Percentiles rank a stretch among this genome's conserved stretches.
These are phyloP conservation scores for Urosaurus nigricauda DNA, from an alignment of 2,797 vertebrate genomes.

Conservation along the genomic window DNA sequence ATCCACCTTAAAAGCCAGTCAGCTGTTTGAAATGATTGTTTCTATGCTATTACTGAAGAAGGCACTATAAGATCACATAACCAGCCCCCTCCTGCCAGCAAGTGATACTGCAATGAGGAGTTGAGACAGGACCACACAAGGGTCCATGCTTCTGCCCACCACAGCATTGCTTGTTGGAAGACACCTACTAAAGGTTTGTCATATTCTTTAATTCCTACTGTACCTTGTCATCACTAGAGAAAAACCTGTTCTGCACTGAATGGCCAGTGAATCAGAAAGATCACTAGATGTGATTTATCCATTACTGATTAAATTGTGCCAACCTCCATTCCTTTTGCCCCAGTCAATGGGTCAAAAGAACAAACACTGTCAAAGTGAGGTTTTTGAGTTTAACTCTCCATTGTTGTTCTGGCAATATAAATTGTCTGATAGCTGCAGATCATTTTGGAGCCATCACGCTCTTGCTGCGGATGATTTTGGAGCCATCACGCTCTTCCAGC, in stretches of 20 bases:
- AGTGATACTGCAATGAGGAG: too few relatives aligned
- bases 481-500: background rate
- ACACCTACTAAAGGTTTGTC: too few relatives aligned
- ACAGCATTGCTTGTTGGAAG: too few relatives aligned
- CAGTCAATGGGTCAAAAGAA: background rate
- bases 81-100: too few relatives aligned
- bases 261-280: background rate
- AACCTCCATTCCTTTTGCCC: background rate
- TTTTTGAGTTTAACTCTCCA: background rate
- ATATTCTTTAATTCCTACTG: background rate
- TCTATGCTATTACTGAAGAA: too few relatives aligned
- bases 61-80: too few relatives aligned
- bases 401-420: background rate
- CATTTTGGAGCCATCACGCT: background rate
- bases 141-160: too few relatives aligned
- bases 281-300: background rate
- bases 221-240: background rate
- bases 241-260: background rate
- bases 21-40: too few relatives aligned
- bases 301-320: background rate
- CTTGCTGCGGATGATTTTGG: background rate
- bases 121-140: too few relatives aligned
- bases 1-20: too few relatives aligned
- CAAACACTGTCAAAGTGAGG: background rate
- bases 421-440: background rate